Conservation (phyloP, 2,797 vertebrate genomes). For the Helicolenus hilgendorfi region DNA sequence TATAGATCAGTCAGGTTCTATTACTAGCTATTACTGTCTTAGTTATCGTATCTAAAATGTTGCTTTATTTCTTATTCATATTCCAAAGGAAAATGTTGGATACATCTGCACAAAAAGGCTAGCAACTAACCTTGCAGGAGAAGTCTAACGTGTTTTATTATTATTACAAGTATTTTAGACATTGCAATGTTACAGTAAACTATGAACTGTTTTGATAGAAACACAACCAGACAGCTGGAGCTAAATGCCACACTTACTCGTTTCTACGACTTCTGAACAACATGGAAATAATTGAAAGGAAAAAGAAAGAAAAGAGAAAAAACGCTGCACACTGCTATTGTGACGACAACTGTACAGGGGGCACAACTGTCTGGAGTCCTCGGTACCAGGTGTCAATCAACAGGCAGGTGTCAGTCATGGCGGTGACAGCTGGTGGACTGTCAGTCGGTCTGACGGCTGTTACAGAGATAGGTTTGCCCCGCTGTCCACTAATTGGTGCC, state of each 20-base stretch:
- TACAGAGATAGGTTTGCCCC: neutral
- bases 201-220: neutral
- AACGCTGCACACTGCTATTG: constrained; percentile 4
- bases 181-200: neutral
- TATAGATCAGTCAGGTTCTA: neutral
- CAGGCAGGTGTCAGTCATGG: constrained; percentile 43
- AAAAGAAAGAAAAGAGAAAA: constrained; percentile 2
- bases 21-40: neutral
- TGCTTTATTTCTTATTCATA: neutral
- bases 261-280: constrained; percentile 51
- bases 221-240: constrained; percentile 4
- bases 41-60: no score
- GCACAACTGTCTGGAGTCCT: constrained; percentile 38
- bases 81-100: neutral
- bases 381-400: constrained; percentile 64
- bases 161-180: neutral
- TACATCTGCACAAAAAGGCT: neutral
- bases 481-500: constrained; percentile 1
- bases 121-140: neutral
- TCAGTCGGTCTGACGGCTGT: constrained; percentile 5
- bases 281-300: constrained; percentile 64
- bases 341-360: constrained; percentile 25
- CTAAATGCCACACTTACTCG: neutral
- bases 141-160: neutral
- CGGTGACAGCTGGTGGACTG: constrained; percentile 39